Conservation (phyloP, 2,113 vertebrate species). For the Varanus komodoensis region DNA sequence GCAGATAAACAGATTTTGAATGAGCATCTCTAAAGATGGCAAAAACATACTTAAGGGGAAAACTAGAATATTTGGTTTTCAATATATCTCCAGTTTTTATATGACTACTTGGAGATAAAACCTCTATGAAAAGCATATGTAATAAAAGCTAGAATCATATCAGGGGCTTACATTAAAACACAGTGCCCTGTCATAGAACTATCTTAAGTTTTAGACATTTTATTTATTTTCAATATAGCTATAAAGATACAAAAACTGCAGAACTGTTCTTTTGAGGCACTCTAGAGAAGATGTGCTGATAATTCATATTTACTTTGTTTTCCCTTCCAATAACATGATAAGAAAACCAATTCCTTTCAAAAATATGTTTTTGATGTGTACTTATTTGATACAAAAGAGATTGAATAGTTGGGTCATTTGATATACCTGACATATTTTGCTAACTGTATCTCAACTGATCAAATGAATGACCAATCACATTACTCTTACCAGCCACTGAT, state of each 20-base stretch:
- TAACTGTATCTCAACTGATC: background rate
- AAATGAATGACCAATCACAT: background rate
- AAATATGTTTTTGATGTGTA: background rate
- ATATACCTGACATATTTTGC: background rate
- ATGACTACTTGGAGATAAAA: slow-evolving; percentile 49
- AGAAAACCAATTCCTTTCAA: background rate
- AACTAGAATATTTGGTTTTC: slow-evolving; percentile 54
- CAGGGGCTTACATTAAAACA: background rate
- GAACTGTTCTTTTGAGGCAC: background rate
- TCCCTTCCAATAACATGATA: background rate
- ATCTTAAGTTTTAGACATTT: background rate
- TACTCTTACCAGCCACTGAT: background rate
- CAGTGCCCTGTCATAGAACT: background rate
- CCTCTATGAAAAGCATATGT: slow-evolving; percentile 36
- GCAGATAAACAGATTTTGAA: slow-evolving; percentile 44
- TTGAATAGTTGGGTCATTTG: background rate
- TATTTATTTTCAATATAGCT: background rate
- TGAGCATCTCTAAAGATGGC: slow-evolving; percentile 39
- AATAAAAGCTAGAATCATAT: slow-evolving; percentile 40
- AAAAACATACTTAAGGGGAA: slow-evolving; percentile 49
- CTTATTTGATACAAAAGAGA: background rate
- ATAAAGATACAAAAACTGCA: background rate
- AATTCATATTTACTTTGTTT: background rate
- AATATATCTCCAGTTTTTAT: slow-evolving; percentile 53
- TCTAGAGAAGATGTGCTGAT: background rate